Conservation (phyloP, 2,888 invertebrate species). For the Eurois occulta region DNA sequence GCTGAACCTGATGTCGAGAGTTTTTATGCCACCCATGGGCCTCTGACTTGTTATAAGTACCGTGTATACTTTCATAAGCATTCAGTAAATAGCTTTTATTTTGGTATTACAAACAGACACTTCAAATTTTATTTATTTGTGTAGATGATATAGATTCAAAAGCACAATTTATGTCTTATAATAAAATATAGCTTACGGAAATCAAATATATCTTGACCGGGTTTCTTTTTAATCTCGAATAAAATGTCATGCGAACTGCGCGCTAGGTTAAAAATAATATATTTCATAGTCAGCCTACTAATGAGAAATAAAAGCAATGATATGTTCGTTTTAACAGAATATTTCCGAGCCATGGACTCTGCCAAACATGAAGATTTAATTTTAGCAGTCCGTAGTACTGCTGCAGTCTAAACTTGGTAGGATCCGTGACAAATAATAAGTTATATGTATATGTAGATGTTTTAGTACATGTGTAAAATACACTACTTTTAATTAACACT, state of each 20-base stretch:
- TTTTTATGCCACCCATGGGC: too few relatives aligned
- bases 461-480: conserved; percentile 21
- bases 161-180: too few relatives aligned
- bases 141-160: too few relatives aligned
- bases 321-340: conserved; percentile 1
- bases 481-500: background rate
- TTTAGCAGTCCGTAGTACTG: conserved; percentile 51
- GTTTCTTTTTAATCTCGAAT: conserved; percentile 26
- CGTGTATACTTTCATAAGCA: too few relatives aligned
- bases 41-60: too few relatives aligned
- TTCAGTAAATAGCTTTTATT: too few relatives aligned
- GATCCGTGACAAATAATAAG: background rate
- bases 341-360: background rate
- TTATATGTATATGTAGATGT: background rate
- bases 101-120: too few relatives aligned
- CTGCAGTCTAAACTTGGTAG: conserved; percentile 32
- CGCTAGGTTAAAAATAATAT: conserved; percentile 9
- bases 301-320: conserved; percentile 33
- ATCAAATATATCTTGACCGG: conserved; percentile 26
- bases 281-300: conserved; percentile 22
- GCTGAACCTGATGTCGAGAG: too few relatives aligned
- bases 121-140: too few relatives aligned
- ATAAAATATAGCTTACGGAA: conserved; percentile 26
- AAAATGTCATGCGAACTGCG: conserved; percentile 4
- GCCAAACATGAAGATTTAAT: conserved; percentile 48